Base-by-base conservation (phyloP, 2,888 invertebrate genomes). In the Odontocerum albicorne region DNA sequence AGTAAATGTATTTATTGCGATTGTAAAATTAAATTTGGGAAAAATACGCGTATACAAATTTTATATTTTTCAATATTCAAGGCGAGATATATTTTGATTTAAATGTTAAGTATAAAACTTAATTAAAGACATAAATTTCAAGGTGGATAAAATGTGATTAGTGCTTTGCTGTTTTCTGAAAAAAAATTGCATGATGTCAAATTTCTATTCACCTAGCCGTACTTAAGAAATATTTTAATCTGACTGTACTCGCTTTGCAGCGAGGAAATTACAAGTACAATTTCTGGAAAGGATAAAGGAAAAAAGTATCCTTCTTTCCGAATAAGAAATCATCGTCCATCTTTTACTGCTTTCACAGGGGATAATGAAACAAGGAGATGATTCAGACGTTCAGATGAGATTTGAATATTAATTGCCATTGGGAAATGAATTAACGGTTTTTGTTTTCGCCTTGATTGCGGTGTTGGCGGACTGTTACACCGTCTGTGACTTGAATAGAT, bases 321-420 rank as follows among this genome's bases (percentile, higher is more conserved):
- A 57, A 57, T 57, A 60, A 60, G 60, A 58, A 57, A 58, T 60
- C 52, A 58, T 60, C 60, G 55, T 45, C 60, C 57, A 49, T 55
- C 57, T 49, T 15, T n/a, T 27, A 13, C 20, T 15, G 12, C 40
- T 36, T 27, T 55, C 55, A 20, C 46, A 13, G 46, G 27, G 53
- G 57, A 59, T 59, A 61, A 61, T 61, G 56, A 61, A 53, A 57
- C 61, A 51, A 77, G 78, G 78, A 78, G 78, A 78, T 78, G 78
- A 78, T 72, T 76, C 78, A 78, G 78, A 77, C 78, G 49, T 33
- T 40, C 72, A 71, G 65, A 66, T 75, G 72, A 68, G 75, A 66
- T 70, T 68, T 78, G 78, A 78, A 78, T 78, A 77, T 78, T 78
- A 78, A 78, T 78, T 74, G 74, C 70, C 75, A 67, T 65, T 67